Evolutionary conservation across 1,140 invertebrate species (phyloP).

Genomic region (Colletes gigas): DNA sequence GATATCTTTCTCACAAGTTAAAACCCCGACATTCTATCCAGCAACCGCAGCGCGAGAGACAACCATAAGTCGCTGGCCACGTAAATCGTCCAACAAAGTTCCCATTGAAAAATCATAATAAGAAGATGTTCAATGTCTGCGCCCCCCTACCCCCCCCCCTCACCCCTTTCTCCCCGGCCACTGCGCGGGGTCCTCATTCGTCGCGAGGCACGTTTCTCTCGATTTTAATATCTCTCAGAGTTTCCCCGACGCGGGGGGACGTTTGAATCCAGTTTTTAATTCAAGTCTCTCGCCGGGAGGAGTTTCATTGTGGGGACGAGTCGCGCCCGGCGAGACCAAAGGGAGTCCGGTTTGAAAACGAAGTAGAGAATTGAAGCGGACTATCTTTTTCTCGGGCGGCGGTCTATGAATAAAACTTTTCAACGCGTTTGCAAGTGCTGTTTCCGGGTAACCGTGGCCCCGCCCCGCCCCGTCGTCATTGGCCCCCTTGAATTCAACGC

Average conservation of each 20-base stretch:
- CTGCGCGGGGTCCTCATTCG: not conserved
- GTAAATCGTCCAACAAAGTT: not conserved
- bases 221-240: conserved; percentile 28
- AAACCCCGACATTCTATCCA: no score
- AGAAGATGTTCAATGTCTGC: not conserved
- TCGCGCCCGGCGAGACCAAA: not conserved
- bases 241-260: not conserved
- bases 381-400: conserved; percentile 3
- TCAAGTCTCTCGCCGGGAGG: conserved; percentile 12
- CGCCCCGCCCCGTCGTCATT: not conserved
- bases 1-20: no score
- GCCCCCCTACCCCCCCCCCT: no score
- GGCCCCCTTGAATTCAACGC: conserved; percentile 20
- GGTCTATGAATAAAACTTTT: conserved; percentile 68
- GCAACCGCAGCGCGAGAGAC: no score
- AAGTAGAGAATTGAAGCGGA: conserved; percentile 15
- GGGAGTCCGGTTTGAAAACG: conserved; percentile 11
- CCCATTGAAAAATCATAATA: not conserved
- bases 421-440: conserved; percentile 57
- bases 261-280: conserved; percentile 41
- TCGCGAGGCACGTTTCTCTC: not conserved
- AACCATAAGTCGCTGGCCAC: not conserved
- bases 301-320: conserved; percentile 11
- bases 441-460: conserved; percentile 5
- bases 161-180: no score